Conservation (phyloP, 1,140 invertebrate genomes). For the Zaprionus kolodkinae region DNA sequence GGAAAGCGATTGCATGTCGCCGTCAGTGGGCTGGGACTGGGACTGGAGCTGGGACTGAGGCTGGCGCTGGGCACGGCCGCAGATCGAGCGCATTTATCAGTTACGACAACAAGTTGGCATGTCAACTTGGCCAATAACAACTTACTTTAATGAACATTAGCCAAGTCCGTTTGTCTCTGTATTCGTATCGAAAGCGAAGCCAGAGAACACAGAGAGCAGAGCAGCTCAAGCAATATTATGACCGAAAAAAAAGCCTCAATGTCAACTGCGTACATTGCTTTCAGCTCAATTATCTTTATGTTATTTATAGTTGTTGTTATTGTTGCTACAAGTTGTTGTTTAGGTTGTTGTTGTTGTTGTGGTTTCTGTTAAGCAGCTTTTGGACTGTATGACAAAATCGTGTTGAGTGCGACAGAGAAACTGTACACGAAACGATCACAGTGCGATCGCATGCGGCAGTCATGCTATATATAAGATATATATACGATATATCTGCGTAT, state of each 20-base stretch:
- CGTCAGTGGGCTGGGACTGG: too few species aligned
- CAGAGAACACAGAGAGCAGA: background rate
- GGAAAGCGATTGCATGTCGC: slow-evolving; percentile 60
- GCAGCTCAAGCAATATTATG: slow-evolving; percentile 13
- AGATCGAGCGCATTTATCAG: slow-evolving; percentile 25
- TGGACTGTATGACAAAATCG: slow-evolving; percentile 49
- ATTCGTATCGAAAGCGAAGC: slow-evolving; percentile 27
- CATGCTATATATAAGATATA: slow-evolving; percentile 14
- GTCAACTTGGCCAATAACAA: slow-evolving; percentile 3
- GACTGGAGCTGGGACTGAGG: too few species aligned
- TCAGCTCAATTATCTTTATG: slow-evolving; percentile 53
- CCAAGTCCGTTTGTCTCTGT: background rate
- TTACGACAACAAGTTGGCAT: slow-evolving; percentile 29
- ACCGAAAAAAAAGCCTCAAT: slow-evolving; percentile 53
- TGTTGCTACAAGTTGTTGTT: slow-evolving; percentile 13
- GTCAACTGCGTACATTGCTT: slow-evolving; percentile 67
- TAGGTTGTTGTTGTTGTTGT: slow-evolving; percentile 26
- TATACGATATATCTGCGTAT: background rate
- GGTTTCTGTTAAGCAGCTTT: slow-evolving; percentile 59
- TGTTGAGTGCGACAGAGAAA: slow-evolving; percentile 8
- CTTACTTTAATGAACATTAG: slow-evolving; percentile 43
- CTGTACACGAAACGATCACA: background rate
- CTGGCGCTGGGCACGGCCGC: background rate
- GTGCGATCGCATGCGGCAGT: slow-evolving; percentile 22
- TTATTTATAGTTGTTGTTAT: slow-evolving; percentile 18